Evolutionary conservation across 2,113 vertebrate species (phyloP), one percentile per base, ranked within the genome.

Genomic region (Lampris megalopsis): DNA sequence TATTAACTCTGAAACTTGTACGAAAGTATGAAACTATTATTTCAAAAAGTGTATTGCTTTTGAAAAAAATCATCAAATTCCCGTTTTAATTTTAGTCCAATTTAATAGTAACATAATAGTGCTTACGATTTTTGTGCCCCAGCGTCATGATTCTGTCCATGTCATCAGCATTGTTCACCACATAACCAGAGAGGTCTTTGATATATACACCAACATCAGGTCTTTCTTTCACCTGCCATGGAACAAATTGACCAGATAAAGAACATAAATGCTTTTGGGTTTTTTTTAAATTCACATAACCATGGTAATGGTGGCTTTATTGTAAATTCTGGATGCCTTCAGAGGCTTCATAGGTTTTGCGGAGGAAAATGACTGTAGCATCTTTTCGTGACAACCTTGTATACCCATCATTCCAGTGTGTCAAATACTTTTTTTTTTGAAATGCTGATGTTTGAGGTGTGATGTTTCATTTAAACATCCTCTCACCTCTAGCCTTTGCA

Each of bases 121-220:
- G 5, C 97, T 95, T 94, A 99, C 98, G 96, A 79, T 99, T 99
- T 94, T 99, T 99, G 92, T 99, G 96, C 43, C 98, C 98, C 57
- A 99, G 87, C 6, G 97, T 98, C 98, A 99, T 99, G 88, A 99
- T 98, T 77, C 97, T 94, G 90, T 99, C 98, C 98, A 99, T 99
- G 71, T 99, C 98, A 63, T 99, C 98, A 59, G 98, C 98, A 87
- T 99, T 99, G 91, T 99, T 98, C 45, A 99, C 98, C 0, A 98
- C 97, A n/a, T 98, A 99, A 62, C 96, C 96, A 74, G 97, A 97
- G 10, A 99, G 94, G 87, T 99, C 98, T 93, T 99, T 99, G 91
- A 99, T 99, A 83, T 99, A 99, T 60, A 99, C 98, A 41, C 98
- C 98, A 74, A 99, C 97, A 83, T 99, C 98, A 60, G 98, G 98